Base-by-base conservation (phyloP, 2,888 invertebrate species). In the Busseola fusca region DNA sequence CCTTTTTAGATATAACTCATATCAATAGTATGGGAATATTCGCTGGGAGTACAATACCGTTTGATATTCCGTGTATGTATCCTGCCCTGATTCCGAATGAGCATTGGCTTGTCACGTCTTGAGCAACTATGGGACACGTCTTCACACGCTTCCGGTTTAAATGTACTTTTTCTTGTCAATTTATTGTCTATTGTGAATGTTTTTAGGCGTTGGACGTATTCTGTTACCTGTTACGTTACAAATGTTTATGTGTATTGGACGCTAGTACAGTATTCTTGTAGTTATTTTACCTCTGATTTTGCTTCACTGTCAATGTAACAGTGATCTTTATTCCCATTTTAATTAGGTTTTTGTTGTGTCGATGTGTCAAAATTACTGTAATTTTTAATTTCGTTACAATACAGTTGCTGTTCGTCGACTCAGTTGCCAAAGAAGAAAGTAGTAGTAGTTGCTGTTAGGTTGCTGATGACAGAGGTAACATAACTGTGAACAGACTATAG, bases 11-110 rank as follows among this genome's bases (percentile, higher is more conserved):
- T 78, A 78, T 77, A 69, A 78, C 78, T 84, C 84, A 83, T 85
- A 86, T 84, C 85, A 84, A 84, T 86, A 83, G 72, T 78, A 79
- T 76, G 69, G 60, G 82, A 83, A 88, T 87, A 87, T 88, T 87
- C 87, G 66, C 60, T 57, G 48, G 67, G 76, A 85, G 78, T 80
- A 83, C 83, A 82, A 87, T 86, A 86, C 87, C 88, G 88, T 91
- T 93, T 93, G 88, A 91, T 93, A 93, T 93, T 93, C 93, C 82
- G 81, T 83, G 87, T 88, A 86, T 88, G 90, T 90, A 83, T 86
- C 85, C 81, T 72, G 84, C 84, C 89, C 87, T 92, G 92, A 92
- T 92, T 92, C 87, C 74, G 85, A 87, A 88, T 90, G 88, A 89
- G 89, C 86, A 92, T 92, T 90, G 91, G 87, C 88, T 89, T 87